Evolutionary conservation across 1,140 invertebrate species (phyloP).

Genomic region (Bombus terrestris): DNA sequence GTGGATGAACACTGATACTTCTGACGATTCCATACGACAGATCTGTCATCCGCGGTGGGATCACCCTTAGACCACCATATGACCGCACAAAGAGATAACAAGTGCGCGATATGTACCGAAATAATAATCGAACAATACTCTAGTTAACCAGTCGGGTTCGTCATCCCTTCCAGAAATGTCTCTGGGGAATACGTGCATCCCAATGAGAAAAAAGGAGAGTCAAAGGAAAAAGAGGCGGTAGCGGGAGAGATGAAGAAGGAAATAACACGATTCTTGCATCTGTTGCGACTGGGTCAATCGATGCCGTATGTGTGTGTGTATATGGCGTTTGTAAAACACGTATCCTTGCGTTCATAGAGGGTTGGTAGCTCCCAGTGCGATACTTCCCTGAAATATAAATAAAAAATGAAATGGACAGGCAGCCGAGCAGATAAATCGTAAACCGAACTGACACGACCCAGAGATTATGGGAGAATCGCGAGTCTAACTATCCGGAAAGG

Average conservation of each 20-base stretch:
- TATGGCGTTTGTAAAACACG: conserved; percentile 63
- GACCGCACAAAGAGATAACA: conserved; percentile 81
- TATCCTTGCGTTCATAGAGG: conserved; percentile 40
- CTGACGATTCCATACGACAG: neutral
- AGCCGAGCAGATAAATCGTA: conserved; percentile 67
- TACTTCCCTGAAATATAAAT: conserved; percentile 48
- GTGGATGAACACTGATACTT: neutral
- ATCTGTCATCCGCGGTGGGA: conserved; percentile 18
- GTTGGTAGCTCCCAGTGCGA: conserved; percentile 52
- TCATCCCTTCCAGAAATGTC: conserved; percentile 53
- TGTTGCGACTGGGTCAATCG: conserved; percentile 60
- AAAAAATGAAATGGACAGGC: conserved; percentile 58
- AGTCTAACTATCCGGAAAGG: conserved; percentile 69
- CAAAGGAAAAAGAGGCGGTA: conserved; percentile 11
- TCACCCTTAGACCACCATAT: conserved; percentile 69
- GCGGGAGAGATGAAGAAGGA: conserved; percentile 7
- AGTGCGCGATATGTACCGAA: conserved; percentile 83
- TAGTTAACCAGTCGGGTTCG: conserved; percentile 79
- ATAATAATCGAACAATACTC: conserved; percentile 83
- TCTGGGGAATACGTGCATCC: conserved; percentile 51
- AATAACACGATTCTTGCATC: conserved; percentile 61
- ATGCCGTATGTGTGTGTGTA: neutral
- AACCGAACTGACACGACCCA: conserved; percentile 21
- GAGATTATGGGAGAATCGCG: conserved; percentile 28
- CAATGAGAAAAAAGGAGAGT: conserved; percentile 45